phyloP scores from a whole-genome alignment of 2,113 vertebrate species.

The Poecile atricapillus region DNA sequence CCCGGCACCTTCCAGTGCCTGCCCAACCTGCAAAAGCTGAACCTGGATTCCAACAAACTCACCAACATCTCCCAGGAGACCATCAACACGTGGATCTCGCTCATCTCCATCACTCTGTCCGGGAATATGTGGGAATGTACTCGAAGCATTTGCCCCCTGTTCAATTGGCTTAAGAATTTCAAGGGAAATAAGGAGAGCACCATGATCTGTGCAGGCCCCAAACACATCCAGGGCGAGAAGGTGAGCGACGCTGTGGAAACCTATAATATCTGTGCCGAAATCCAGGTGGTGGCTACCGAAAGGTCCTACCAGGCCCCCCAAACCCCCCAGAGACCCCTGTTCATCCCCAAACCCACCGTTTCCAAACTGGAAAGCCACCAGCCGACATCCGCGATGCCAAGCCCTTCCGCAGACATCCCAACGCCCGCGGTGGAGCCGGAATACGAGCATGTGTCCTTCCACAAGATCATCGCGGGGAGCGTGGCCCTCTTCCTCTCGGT shows the following conservation, averaged over 20 bases:
- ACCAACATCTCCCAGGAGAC: conserved; percentile 93
- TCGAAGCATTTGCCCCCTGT: conserved; percentile 90
- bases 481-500: conserved; percentile 93
- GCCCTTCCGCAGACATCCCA: conserved; percentile 74
- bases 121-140: conserved; percentile 96
- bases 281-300: conserved; percentile 76
- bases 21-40: conserved; percentile 93
- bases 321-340: conserved; percentile 73
- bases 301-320: conserved; percentile 76
- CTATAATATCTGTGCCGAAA: conserved; percentile 85
- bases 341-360: conserved; percentile 78
- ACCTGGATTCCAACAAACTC: conserved; percentile 97
- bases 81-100: conserved; percentile 90
- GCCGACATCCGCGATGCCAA: conserved; percentile 46
- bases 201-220: conserved; percentile 94
- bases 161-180: conserved; percentile 92
- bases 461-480: conserved; percentile 94
- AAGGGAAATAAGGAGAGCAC: conserved; percentile 92
- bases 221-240: conserved; percentile 92
- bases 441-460: conserved; percentile 92
- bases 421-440: conserved; percentile 82
- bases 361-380: conserved; percentile 73
- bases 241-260: conserved; percentile 91
- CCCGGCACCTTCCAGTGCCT: conserved; percentile 91
- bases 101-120: conserved; percentile 91